These are phyloP conservation scores for Trichonephila inaurata DNA, from an alignment of 1,140 invertebrate genomes.

Conservation along the genomic window DNA sequence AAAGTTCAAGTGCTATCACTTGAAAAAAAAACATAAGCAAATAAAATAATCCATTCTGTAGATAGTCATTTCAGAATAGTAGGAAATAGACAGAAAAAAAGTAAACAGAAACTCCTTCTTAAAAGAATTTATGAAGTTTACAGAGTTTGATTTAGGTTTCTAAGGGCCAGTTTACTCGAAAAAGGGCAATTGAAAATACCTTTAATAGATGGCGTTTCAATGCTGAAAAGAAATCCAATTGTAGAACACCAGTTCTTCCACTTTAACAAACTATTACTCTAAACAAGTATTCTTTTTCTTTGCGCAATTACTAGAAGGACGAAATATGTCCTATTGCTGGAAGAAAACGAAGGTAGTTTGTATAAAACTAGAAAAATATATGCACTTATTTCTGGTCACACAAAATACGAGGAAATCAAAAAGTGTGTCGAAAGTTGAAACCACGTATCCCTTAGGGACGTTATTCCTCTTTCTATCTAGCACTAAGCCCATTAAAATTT, in stretches of 20 bases:
- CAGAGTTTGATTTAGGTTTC: background rate
- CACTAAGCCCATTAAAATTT: background rate
- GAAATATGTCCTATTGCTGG: background rate
- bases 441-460: background rate
- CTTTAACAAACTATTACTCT: slow-evolving; percentile 25
- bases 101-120: background rate
- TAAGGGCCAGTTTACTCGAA: background rate
- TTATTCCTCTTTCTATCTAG: background rate
- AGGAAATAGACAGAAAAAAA: background rate
- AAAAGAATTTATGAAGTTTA: background rate
- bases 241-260: background rate
- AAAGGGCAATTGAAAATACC: background rate
- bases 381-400: background rate
- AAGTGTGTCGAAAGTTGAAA: background rate
- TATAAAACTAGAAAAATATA: background rate
- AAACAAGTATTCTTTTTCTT: background rate
- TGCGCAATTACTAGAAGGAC: background rate
- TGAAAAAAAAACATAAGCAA: background rate
- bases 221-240: background rate
- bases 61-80: background rate
- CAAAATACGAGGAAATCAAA: no score
- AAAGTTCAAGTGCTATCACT: background rate
- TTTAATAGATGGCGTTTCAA: background rate
- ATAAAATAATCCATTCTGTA: background rate
- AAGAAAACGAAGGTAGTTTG: slow-evolving; percentile 8